Base-by-base conservation (phyloP, 2,888 invertebrate genomes). In the Dynastes grantii region DNA sequence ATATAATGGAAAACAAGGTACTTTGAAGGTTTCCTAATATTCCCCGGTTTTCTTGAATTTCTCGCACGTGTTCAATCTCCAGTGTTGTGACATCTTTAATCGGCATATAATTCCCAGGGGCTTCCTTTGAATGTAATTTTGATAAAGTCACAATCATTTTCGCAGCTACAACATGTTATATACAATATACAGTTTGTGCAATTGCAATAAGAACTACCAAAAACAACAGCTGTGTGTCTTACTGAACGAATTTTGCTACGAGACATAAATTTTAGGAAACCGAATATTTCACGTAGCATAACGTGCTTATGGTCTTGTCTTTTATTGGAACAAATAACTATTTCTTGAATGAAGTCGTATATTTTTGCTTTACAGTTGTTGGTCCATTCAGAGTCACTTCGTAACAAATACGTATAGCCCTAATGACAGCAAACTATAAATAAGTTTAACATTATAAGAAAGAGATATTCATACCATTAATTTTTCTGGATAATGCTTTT, bases 401-500 rank as follows among this genome's bases (percentile, higher is more conserved):
- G 58, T 9, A 73, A 16, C 27, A 73, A 73, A 22, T 73, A 73
- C 22, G 73, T 73, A 45, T 73, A 73, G 6, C 58, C 58, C 73
- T 73, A 45, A 6, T 16, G 16, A 71, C 8, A 73, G 8, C 13
- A n/a, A 16, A 32, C 1, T 27, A 29, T 13, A 53, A 37, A 53
- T 32, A 32, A 11, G 13, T 29, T n/a, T 32, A 16, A 51, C 13
- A 4, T 27, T 32, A 29, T 5, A 53, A 2, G 32, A 16, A 22
- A 61, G 16, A n/a, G n/a, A 40, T 11, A 27, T 27, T 27, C 51
- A n/a, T 73, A 73, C 73, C 55, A 58, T 9, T 16, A 61, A 73
- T 22, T n/a, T 13, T 11, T 16, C 1, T 1, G 73, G 40, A 16
- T 58, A 73, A 27, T 58, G 22, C 9, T 58, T 29, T 16, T 55